A percentile compares a stretch with the other conserved stretches of the same genome.
Conservation (phyloP, 2,888 invertebrate species). For the Perdita meconis region DNA sequence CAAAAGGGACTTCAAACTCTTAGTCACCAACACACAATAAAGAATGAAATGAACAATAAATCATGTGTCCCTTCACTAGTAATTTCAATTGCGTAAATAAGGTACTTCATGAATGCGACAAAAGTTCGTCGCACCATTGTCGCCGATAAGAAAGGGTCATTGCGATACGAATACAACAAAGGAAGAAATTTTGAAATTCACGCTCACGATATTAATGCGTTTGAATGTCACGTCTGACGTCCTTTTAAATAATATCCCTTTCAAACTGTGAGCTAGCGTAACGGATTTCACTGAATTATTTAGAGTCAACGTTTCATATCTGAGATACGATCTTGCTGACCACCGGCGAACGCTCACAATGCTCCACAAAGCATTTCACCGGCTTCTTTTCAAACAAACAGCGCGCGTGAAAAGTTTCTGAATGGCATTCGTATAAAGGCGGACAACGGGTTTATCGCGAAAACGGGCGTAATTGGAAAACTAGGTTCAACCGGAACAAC, state of each 20-base stretch:
- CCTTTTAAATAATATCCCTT: constrained; percentile 13
- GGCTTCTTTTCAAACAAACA: not conserved
- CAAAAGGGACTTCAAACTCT: too few species aligned
- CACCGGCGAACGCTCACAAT: constrained; percentile 5
- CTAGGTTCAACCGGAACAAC: not conserved
- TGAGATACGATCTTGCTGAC: constrained; percentile 21
- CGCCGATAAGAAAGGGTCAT: too few species aligned
- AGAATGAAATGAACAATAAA: too few species aligned
- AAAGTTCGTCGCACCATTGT: too few species aligned
- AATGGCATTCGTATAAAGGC: not conserved
- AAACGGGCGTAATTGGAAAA: not conserved
- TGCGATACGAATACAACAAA: too few species aligned
- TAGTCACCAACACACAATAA: too few species aligned
- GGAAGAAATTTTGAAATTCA: too few species aligned
- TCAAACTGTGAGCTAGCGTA: constrained; percentile 21
- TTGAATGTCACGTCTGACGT: constrained; percentile 8
- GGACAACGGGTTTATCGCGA: not conserved
- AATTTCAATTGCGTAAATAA: too few species aligned
- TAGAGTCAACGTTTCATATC: constrained; percentile 30
- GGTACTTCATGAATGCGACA: too few species aligned
- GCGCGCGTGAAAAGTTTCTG: constrained; percentile 1
- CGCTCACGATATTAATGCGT: too few species aligned
- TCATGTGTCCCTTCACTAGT: too few species aligned
- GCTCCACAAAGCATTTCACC: constrained; percentile 6
- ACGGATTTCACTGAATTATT: constrained; percentile 18